Base-by-base conservation (phyloP, 2,797 vertebrate species). In the Parambassis ranga region DNA sequence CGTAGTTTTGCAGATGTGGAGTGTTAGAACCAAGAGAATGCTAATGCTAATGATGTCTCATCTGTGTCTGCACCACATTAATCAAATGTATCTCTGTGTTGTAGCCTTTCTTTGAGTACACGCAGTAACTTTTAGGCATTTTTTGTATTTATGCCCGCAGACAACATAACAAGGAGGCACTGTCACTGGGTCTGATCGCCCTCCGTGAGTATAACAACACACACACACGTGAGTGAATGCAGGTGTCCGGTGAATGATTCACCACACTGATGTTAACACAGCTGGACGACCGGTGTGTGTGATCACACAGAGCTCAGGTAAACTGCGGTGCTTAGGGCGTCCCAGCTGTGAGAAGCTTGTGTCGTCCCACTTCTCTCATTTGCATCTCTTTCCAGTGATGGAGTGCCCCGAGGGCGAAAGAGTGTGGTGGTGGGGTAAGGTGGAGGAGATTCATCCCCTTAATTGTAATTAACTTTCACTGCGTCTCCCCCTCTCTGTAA, bases 391-490 rank as follows among this genome's bases (percentile, higher is more conserved):
- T 65, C 11, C 35, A 22, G 57, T 80, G 76, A 87, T 62, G 39
- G 75, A 85, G 56, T 10, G 9, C 64, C 85, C 69, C 2, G 2
- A 56, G 68, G 81, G 75, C 47, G 41, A 57, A 65, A 51, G 56
- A 75, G 71, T 59, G 68, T 56, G n/a, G n/a, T n/a, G n/a, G 66
- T 56, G 42, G 36, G 4, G 11, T 33, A 30, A 82, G 69, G 85
- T 76, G 32, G 62, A 79, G 52, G 60, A 53, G 48, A 74, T 46
- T 59, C 74, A 68, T 75, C 65, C 35, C 38, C 60, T 61, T 81
- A 71, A 83, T 82, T 84, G 71, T 88, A 85, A 86, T 87, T 85
- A 87, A 82, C 61, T 61, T 61, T 69, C 77, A 48, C 19, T 44
- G 20, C 11, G 46, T 46, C 15, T 22, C 50, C 2, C 3, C 52